These are phyloP conservation scores for Portunus trituberculatus DNA, from an alignment of 1,140 invertebrate genomes.

Conservation along the genomic window DNA sequence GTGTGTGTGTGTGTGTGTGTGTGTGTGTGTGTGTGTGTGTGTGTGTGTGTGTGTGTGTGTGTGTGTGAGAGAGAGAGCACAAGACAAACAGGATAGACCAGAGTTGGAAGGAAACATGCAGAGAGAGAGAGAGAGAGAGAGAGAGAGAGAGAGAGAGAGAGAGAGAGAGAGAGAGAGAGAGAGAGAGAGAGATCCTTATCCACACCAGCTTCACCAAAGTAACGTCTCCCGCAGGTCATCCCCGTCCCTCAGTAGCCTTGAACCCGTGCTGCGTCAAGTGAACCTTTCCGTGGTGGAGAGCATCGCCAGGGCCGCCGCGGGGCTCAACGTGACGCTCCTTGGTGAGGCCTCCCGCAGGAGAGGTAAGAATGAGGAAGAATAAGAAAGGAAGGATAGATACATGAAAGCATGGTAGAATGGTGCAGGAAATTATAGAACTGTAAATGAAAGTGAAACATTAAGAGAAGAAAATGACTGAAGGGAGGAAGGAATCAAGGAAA, in stretches of 20 bases:
- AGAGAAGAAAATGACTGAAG: not conserved
- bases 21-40: not conserved
- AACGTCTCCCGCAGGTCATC: not conserved
- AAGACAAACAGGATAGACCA: not conserved
- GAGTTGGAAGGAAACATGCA: not conserved
- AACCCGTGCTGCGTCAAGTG: slow-evolving; percentile 57
- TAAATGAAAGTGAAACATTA: not conserved
- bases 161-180: not conserved
- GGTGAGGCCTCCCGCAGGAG: slow-evolving; percentile 57
- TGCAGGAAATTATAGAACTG: too few species aligned
- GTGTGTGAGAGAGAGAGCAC: too few species aligned
- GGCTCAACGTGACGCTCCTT: slow-evolving; percentile 53
- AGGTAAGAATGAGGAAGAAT: slow-evolving; percentile 25
- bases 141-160: not conserved
- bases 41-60: not conserved
- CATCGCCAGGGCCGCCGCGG: slow-evolving; percentile 54
- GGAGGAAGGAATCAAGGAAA: not conserved
- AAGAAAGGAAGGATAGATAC: not conserved
- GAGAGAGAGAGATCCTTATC: not conserved
- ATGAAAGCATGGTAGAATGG: not conserved
- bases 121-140: not conserved
- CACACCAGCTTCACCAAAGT: not conserved
- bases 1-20: not conserved
- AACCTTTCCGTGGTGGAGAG: slow-evolving; percentile 62
- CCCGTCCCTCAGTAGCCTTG: slow-evolving; percentile 44